Evolutionary conservation across 2,888 invertebrate species (phyloP), one percentile per base, ranked within the genome.

Genomic region (Operophtera brumata): DNA sequence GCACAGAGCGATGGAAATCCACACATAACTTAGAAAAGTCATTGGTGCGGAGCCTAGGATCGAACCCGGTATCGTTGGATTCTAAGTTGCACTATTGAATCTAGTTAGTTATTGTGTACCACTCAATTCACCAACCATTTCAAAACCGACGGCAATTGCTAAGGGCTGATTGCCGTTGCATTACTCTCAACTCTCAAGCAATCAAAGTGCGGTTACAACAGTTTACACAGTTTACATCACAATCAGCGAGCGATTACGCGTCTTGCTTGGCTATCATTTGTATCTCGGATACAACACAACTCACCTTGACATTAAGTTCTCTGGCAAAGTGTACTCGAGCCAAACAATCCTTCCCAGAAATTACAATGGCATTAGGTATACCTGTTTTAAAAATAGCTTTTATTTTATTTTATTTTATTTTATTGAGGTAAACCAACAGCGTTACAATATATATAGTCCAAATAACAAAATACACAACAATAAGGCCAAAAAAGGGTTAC

Each of bases 221-320:
- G 12, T 41, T 32, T 45, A 20, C 9, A 7, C 11, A 14, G 20
- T 28, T 13, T 42, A 44, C 51, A 51, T 37, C 54, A 47, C 39
- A 36, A 42, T 8, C 40, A 12, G 34, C 52, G 28, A 45, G 36
- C 32, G 32, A 47, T 56, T 47, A 45, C 44, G 28, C 37, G 39
- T 37, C 37, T 36, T 26, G 44, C 43, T 13, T 25, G 14, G 32
- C 35, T 53, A 53, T 53, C 50, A 49, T 37, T 61, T 48, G 49
- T 28, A 55, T 55, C 53, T 58, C 53, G 37, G 46, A 13, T 25
- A 40, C 47, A 50, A 52, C 34, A 39, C 47, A 50, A 52, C 34
- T 35, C 35, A 30, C 61, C 57, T 60, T 60, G 60, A 60, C 54
- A 53, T 55, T 59, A 9, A 13, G 10, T 10, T 6, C 2, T 34